These are phyloP conservation scores for Maccullochella peelii DNA, from an alignment of 2,113 vertebrate genomes.

Conservation along the genomic window DNA sequence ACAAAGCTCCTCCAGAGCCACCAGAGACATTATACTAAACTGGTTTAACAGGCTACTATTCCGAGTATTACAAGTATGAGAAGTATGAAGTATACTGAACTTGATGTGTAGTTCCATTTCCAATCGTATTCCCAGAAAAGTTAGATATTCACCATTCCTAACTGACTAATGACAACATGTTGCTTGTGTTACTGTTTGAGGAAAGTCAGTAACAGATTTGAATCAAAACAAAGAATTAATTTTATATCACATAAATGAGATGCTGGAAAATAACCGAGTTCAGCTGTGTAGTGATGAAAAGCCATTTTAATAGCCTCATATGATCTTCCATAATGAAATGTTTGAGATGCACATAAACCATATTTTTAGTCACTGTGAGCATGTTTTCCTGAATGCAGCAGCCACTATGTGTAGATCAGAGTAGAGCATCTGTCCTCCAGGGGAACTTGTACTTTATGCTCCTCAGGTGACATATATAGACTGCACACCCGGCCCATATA, in stretches of 20 bases:
- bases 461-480: conserved; percentile 66
- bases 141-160: background rate
- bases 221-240: conserved; percentile 13
- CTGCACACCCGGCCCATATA: conserved; percentile 51
- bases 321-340: conserved; percentile 16
- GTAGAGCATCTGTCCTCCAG: conserved; percentile 3
- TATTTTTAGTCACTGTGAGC: background rate
- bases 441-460: conserved; percentile 29
- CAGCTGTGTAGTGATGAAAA: background rate
- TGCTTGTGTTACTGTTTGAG: background rate
- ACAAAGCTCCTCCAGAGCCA: too few relatives aligned
- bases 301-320: background rate
- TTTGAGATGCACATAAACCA: conserved; percentile 21
- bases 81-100: too few relatives aligned
- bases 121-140: background rate
- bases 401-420: background rate
- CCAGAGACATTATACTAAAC: too few relatives aligned
- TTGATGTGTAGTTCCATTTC: background rate
- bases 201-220: background rate
- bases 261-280: background rate
- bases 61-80: background rate
- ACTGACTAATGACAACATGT: background rate
- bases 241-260: background rate
- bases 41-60: background rate
- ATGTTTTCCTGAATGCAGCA: conserved; percentile 12